A percentile compares a stretch with the other conserved stretches of the same genome.
Evolutionary conservation across 2,888 invertebrate genomes (phyloP).

Genomic region (Catocala sponsa): DNA sequence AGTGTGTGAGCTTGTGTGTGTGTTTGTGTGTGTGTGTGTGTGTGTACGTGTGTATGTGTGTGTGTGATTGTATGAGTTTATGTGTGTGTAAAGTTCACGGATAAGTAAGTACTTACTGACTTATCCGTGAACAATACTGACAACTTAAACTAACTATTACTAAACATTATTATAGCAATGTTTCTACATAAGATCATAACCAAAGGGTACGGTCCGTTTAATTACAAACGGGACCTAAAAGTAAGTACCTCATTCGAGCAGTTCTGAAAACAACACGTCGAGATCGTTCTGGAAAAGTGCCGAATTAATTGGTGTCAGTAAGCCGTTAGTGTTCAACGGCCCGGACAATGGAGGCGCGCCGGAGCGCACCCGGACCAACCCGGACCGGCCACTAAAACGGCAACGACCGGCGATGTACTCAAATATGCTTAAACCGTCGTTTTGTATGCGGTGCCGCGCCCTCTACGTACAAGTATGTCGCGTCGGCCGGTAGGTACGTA

Average conservation of each 20-base stretch:
- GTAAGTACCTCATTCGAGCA: slow-evolving; percentile 1
- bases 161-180: no score
- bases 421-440: slow-evolving; percentile 43
- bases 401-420: slow-evolving; percentile 14
- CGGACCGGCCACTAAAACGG: slow-evolving; percentile 10
- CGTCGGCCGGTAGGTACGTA: not conserved
- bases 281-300: slow-evolving; percentile 40
- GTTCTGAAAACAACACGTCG: slow-evolving; percentile 4
- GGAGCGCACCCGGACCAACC: slow-evolving; percentile 10
- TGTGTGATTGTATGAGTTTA: no score
- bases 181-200: no score
- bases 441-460: slow-evolving; percentile 38
- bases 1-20: no score
- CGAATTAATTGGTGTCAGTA: slow-evolving; percentile 39
- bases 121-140: no score
- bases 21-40: no score
- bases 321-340: slow-evolving; percentile 28
- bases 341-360: slow-evolving; percentile 18
- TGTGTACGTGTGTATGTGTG: no score
- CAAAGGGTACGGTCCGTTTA: not conserved
- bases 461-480: not conserved
- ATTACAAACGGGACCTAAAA: slow-evolving; percentile 2
- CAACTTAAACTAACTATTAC: no score
- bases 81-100: no score
- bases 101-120: no score